Conservation (phyloP, 2,797 vertebrate species). For the Xenentodon cancila region DNA sequence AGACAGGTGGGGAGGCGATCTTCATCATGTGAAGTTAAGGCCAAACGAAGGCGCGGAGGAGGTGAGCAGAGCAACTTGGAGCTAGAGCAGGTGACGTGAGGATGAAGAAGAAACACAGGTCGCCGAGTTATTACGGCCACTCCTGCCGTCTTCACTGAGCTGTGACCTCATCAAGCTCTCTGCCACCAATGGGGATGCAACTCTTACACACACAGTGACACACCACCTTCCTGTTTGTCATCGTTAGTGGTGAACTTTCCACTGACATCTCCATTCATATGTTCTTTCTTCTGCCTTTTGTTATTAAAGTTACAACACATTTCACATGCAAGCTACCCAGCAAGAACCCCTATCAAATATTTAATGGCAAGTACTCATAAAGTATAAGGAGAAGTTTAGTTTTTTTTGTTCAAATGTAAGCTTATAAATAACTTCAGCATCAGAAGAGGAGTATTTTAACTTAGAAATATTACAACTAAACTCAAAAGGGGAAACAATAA, state of each 20-base stretch:
- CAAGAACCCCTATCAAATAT: no score
- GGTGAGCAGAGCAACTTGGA: conserved; percentile 41
- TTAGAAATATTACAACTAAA: no score
- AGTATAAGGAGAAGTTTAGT: no score
- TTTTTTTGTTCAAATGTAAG: no score
- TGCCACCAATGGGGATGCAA: conserved; percentile 65
- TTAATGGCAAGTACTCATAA: no score
- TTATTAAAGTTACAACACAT: conserved; percentile 1
- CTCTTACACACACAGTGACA: conserved; percentile 27
- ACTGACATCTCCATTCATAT: conserved; percentile 82
- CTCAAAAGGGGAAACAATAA: no score
- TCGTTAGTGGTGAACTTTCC: conserved; percentile 86
- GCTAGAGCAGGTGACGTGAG: conserved; percentile 35
- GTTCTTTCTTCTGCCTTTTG: conserved; percentile 11
- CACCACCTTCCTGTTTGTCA: conserved; percentile 90
- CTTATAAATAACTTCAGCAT: no score
- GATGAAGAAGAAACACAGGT: conserved; percentile 50
- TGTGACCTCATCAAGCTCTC: conserved; percentile 69
- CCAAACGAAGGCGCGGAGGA: conserved; percentile 27
- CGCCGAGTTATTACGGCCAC: conserved; percentile 55
- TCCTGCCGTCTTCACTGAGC: conserved; percentile 54
- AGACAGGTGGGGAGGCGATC: conserved; percentile 17
- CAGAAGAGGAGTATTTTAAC: no score
- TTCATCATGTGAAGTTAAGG: conserved; percentile 38
- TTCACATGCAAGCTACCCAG: no score